phyloP scores from a whole-genome alignment of 53 echinoderm and acorn worm species.

The Actinopyga echinites region DNA sequence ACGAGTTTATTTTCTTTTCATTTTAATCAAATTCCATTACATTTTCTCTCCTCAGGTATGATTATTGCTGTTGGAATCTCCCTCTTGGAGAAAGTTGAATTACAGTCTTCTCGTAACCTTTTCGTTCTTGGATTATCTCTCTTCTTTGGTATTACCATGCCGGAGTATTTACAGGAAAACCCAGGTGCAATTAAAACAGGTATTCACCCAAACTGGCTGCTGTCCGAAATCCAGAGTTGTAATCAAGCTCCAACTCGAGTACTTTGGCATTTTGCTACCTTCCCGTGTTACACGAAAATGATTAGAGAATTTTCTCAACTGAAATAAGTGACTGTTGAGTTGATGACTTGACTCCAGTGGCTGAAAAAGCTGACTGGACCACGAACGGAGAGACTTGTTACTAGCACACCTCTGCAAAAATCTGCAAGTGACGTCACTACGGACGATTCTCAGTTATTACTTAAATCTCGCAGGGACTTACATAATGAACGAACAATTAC shows the following conservation, averaged over 20 bases:
- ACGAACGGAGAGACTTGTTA: not conserved
- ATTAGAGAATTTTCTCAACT: too few species aligned
- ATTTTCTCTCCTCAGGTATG: slow-evolving; percentile 11
- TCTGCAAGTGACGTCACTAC: not conserved
- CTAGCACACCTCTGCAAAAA: not conserved
- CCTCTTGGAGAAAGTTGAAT: not conserved
- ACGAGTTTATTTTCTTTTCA: too few species aligned
- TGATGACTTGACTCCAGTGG: too few species aligned
- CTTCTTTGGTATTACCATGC: slow-evolving; percentile 8
- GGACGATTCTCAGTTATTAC: not conserved
- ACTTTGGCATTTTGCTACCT: too few species aligned
- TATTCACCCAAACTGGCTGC: not conserved
- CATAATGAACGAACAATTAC: too few species aligned
- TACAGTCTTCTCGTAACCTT: not conserved
- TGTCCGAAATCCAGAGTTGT: too few species aligned
- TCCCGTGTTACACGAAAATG: too few species aligned
- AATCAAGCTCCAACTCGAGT: too few species aligned
- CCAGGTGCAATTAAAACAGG: slow-evolving; percentile 19
- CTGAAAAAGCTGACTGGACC: not conserved
- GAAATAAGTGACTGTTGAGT: too few species aligned
- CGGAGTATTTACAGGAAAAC: not conserved
- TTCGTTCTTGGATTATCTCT: slow-evolving; percentile 10
- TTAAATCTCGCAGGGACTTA: too few species aligned
- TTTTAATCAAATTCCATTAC: not conserved
- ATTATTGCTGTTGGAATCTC: slow-evolving; percentile 6